phyloP scores from a whole-genome alignment of 2,113 vertebrate species.

The Atlantisia rogersi region DNA sequence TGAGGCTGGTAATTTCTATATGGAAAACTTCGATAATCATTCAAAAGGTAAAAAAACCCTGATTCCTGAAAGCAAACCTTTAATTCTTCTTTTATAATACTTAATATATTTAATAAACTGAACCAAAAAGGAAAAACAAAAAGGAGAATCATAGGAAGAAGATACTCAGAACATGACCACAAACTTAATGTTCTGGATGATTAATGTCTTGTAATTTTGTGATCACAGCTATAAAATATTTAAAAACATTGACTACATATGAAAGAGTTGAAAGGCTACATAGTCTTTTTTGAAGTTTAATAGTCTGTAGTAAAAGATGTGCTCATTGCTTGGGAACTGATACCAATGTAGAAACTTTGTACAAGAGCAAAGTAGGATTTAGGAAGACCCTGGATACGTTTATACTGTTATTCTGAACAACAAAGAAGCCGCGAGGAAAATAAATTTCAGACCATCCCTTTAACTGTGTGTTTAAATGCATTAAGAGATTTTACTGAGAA shows the following conservation, averaged over 20 bases:
- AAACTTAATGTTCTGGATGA: not conserved
- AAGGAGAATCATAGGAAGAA: not conserved
- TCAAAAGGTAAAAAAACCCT: not conserved
- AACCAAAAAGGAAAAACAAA: not conserved
- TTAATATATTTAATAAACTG: not conserved
- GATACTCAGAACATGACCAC: not conserved
- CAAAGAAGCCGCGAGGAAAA: not conserved
- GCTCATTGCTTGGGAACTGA: not conserved
- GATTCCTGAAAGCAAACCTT: not conserved
- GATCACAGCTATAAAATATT: conserved; percentile 10
- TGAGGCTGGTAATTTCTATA: not conserved
- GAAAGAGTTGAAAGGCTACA: not conserved
- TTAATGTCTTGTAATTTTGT: not conserved
- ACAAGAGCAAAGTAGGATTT: not conserved
- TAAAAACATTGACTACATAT: not conserved
- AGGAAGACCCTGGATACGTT: not conserved
- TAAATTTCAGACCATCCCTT: not conserved
- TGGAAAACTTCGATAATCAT: not conserved
- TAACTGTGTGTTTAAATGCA: not conserved
- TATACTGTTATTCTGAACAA: not conserved
- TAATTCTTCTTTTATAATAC: not conserved
- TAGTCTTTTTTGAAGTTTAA: not conserved
- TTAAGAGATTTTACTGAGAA: not conserved
- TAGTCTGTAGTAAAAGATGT: not conserved
- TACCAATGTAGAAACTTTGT: not conserved